A percentile compares a stretch with the other conserved stretches of the same genome.
Conservation (phyloP, 1,140 invertebrate species). For the Hylaeus anthracinus region DNA sequence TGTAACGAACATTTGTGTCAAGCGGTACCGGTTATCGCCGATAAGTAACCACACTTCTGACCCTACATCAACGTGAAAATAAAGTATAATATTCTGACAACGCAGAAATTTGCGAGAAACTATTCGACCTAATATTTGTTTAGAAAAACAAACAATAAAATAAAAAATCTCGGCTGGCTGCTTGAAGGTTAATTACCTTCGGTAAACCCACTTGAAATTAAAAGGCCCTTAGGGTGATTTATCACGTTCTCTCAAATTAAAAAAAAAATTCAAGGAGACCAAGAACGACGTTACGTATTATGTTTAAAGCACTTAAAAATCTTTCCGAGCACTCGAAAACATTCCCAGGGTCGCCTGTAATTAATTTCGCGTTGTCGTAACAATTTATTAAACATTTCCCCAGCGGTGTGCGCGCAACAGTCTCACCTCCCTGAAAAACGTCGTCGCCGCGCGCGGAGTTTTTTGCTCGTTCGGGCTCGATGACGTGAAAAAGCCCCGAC, state of each 20-base stretch:
- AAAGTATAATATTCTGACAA: neutral
- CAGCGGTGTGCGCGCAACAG: neutral
- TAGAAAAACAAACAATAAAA: too few species aligned
- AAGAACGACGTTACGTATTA: too few species aligned
- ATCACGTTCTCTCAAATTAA: too few species aligned
- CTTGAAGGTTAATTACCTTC: too few species aligned
- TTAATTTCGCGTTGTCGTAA: constrained; percentile 28
- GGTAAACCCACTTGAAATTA: too few species aligned
- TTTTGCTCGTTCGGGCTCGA: neutral
- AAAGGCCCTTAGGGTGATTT: too few species aligned
- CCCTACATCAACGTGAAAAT: neutral
- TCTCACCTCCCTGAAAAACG: constrained; percentile 25
- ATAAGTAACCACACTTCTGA: constrained; percentile 26
- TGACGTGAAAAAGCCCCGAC: constrained; percentile 29
- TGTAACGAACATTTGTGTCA: constrained; percentile 58
- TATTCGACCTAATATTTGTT: neutral
- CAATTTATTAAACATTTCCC: constrained; percentile 30
- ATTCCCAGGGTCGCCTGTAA: constrained; percentile 17
- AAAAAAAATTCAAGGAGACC: too few species aligned
- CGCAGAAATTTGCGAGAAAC: neutral
- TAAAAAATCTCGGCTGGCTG: too few species aligned
- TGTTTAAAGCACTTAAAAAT: neutral
- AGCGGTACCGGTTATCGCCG: constrained; percentile 33
- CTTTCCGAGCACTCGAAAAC: neutral
- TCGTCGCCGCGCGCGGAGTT: neutral